Base-by-base conservation (phyloP, 2,797 vertebrate species). In the Enteromius thamalakanensis region DNA sequence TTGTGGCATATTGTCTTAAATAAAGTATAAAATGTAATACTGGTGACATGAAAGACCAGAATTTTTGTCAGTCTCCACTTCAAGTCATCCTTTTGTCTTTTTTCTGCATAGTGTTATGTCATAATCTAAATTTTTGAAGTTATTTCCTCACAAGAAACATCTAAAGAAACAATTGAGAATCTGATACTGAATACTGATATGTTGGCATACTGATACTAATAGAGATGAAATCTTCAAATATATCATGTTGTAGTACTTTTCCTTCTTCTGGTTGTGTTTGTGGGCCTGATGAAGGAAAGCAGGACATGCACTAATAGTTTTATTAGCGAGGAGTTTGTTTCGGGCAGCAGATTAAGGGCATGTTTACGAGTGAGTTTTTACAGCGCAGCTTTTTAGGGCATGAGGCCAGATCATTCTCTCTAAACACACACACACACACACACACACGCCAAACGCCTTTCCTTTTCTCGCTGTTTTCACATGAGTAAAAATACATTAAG, bases 401-500 rank as follows among this genome's bases (percentile, higher is more conserved):
- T 34, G 40, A 45, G 58, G 80, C 76, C 85, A 85, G 71, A 64
- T 82, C 77, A 34, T 65, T 84, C 76, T 80, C 79, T 70, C 29
- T 14, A n/a, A 40, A 70, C 71, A 76, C 71, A 74, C 69, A 23
- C 47, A 76, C 64, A 85, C 42, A 47, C 82, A 70, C 71, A 76
- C 71, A 76, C 64, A 85, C 42, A 40, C 76, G 10, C 78, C 84
- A 80, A 77, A 70, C 68, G 29, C 49, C 71, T 79, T 45, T 81
- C 37, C 64, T 79, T 86, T 86, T 80, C 74, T 51, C 37, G 47
- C 80, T 37, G 84, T 89, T 89, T 89, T 89, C 86, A 53, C 79
- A 23, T 65, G 69, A 80, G 80, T 87, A 87, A 80, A 89, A 89
- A 89, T 89, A 89, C 85, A 75, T 17, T 19, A 53, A 85, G 64